These are phyloP conservation scores for Ichneumoninae sp. DNA, from an alignment of 2,888 invertebrate genomes.

Conservation along the genomic window DNA sequence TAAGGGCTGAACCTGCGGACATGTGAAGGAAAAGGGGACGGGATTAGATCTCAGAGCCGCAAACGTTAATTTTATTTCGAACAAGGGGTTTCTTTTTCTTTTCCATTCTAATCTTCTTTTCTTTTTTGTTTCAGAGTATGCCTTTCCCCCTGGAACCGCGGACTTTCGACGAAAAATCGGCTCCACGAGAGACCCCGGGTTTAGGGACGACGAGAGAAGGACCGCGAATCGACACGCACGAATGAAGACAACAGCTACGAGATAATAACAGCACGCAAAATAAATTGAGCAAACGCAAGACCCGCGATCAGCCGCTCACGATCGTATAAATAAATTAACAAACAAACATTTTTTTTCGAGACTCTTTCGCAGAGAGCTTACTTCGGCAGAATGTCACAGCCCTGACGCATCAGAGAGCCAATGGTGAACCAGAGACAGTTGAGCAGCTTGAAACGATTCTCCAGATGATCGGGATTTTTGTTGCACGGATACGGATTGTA, in stretches of 20 bases:
- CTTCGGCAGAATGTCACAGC: constrained; percentile 98
- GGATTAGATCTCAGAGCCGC: constrained; percentile 78
- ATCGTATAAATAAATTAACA: constrained; percentile 30
- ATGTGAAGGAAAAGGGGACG: constrained; percentile 79
- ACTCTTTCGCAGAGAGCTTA: constrained; percentile 85
- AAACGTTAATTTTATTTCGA: constrained; percentile 28
- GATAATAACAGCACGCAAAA: constrained; percentile 27
- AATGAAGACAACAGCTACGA: constrained; percentile 21
- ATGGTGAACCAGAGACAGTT: constrained; percentile 99
- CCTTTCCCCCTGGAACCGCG: neutral
- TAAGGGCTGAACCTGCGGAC: constrained; percentile 94
- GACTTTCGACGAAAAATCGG: constrained; percentile 25
- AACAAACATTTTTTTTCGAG: constrained; percentile 15
- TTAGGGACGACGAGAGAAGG: constrained; percentile 47
- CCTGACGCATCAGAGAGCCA: constrained; percentile 97
- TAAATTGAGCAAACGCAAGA: neutral
- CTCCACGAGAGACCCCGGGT: constrained; percentile 56
- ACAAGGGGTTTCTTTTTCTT: neutral
- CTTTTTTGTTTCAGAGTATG: neutral
- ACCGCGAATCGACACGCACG: constrained; percentile 19
- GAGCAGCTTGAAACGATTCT: constrained; percentile 96
- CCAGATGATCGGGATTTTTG: constrained; percentile 92
- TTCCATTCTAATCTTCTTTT: neutral
- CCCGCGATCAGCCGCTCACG: constrained; percentile 37
- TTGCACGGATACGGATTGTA: constrained; percentile 95